A percentile compares a stretch with the other conserved stretches of the same genome.
Evolutionary conservation across 2,113 vertebrate species (phyloP).

Genomic region (Proteles cristata): DNA sequence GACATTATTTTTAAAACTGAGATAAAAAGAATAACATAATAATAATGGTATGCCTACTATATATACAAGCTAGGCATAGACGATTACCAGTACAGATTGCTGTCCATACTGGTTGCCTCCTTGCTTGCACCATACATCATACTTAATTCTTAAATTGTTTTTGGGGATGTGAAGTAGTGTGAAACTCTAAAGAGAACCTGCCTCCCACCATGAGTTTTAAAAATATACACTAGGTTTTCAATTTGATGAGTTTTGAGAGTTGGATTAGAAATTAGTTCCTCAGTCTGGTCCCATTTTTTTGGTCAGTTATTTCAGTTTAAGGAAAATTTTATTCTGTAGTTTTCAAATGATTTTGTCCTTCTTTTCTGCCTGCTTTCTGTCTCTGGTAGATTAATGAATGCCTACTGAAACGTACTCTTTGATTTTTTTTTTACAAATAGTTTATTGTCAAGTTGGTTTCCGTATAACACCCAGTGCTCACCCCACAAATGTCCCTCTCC

Average conservation of each 20-base stretch:
- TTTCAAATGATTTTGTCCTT: background rate
- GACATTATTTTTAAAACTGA: background rate
- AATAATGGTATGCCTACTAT: background rate
- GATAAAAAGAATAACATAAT: background rate
- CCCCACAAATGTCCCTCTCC: too few species aligned
- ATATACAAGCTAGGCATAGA: background rate
- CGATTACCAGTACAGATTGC: background rate
- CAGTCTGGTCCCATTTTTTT: background rate
- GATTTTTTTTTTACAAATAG: background rate
- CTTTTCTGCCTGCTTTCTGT: background rate
- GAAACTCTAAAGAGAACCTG: background rate
- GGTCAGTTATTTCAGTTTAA: background rate
- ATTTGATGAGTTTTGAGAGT: background rate
- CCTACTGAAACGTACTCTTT: background rate
- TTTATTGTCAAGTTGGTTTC: too few species aligned
- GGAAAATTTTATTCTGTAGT: background rate
- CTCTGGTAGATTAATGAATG: background rate
- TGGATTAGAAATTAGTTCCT: slow-evolving; percentile 2
- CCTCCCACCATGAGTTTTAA: background rate
- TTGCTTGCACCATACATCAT: background rate
- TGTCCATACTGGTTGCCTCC: background rate
- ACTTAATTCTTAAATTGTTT: background rate
- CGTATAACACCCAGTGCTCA: too few species aligned
- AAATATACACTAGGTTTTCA: background rate
- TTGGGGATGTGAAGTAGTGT: background rate